phyloP scores from a whole-genome alignment of 2,797 vertebrate species.

The Coranthus polyacanthus region DNA sequence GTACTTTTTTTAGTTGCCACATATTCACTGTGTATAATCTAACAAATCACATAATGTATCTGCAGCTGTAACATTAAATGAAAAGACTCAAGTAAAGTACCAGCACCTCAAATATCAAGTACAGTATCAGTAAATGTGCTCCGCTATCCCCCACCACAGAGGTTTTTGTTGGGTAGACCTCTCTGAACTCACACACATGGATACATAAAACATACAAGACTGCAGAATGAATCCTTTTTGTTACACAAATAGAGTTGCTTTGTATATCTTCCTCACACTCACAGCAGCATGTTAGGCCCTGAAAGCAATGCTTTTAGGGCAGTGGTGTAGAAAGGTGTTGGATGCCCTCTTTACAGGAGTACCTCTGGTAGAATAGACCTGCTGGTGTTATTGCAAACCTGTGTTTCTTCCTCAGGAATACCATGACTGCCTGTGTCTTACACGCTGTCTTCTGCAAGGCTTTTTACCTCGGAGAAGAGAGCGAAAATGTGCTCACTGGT shows the following conservation, averaged over 20 bases:
- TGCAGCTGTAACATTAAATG: background rate
- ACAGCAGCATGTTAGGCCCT: conserved; percentile 5
- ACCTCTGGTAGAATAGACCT: background rate
- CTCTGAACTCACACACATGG: conserved; percentile 8
- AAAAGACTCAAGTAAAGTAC: no score
- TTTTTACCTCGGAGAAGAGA: conserved; percentile 2
- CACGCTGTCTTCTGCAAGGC: conserved; percentile 9
- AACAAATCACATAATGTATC: no score
- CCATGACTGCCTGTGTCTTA: background rate
- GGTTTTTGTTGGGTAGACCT: background rate
- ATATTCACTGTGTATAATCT: no score
- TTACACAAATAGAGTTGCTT: conserved; percentile 39
- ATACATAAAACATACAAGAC: conserved; percentile 17
- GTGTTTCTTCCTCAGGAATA: conserved; percentile 54
- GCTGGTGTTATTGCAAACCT: conserved; percentile 53
- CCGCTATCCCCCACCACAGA: no score
- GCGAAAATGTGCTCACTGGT: background rate
- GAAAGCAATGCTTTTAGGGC: conserved; percentile 61
- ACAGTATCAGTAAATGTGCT: no score
- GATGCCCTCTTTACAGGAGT: conserved; percentile 34
- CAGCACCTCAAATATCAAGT: no score
- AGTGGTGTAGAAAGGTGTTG: conserved; percentile 57
- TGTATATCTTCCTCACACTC: conserved; percentile 32
- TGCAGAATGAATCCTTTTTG: conserved; percentile 34
- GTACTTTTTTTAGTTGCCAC: no score